Evolutionary conservation across 30 jellyfish, hydroid and myxozoan genomes (phyloP).

Genomic region (Phacellophora camtschatica): DNA sequence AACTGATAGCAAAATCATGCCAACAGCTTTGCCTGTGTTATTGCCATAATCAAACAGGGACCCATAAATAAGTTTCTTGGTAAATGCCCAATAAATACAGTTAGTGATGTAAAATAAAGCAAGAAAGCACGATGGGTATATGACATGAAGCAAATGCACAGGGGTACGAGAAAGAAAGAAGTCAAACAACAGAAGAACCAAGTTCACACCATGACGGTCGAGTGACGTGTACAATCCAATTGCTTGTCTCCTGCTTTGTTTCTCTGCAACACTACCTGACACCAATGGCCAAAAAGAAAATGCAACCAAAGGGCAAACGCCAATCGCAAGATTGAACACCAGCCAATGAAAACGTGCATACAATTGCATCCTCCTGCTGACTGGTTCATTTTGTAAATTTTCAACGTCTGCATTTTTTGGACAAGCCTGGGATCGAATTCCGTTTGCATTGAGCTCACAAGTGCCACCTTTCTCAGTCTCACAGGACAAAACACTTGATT

Average conservation of each 20-base stretch:
- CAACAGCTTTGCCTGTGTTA: slow-evolving; percentile 56
- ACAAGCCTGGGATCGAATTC: too few species aligned
- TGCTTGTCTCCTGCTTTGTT: background rate
- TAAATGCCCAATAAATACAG: slow-evolving; percentile 51
- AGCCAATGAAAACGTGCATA: slow-evolving; percentile 59
- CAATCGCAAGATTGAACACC: slow-evolving; percentile 52
- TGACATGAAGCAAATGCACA: slow-evolving; percentile 61
- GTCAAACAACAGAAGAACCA: slow-evolving; percentile 48
- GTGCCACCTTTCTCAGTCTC: too few species aligned
- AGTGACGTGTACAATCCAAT: slow-evolving; percentile 3
- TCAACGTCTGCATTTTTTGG: too few species aligned
- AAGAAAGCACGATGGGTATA: slow-evolving; percentile 48
- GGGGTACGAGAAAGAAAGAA: slow-evolving; percentile 61
- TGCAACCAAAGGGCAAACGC: slow-evolving; percentile 47
- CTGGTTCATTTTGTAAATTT: background rate
- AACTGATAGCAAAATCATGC: slow-evolving; percentile 30
- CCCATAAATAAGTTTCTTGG: slow-evolving; percentile 53
- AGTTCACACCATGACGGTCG: slow-evolving; percentile 83
- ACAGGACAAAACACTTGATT: too few species aligned
- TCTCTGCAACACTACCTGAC: slow-evolving; percentile 3
- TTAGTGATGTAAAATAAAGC: slow-evolving; percentile 38
- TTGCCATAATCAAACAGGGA: slow-evolving; percentile 44
- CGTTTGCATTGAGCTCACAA: too few species aligned
- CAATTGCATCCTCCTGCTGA: background rate
- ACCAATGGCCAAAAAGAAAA: slow-evolving; percentile 61